phyloP scores from a whole-genome alignment of 2,113 vertebrate genomes.

The Ailuropoda melanoleuca region DNA sequence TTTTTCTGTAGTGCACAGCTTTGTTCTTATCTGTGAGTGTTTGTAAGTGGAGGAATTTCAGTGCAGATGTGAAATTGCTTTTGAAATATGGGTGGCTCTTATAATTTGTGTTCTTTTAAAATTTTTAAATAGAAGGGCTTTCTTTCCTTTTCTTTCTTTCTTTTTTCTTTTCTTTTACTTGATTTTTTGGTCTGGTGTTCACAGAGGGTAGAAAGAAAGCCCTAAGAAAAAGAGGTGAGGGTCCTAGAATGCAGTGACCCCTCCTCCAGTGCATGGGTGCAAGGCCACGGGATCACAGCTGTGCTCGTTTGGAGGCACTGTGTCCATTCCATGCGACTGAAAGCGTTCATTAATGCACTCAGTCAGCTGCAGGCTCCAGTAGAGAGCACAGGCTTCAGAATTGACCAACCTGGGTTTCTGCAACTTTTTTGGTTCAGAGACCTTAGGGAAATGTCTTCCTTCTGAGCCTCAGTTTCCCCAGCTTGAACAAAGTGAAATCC shows the following conservation, averaged over 20 bases:
- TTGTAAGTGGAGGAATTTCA: background rate
- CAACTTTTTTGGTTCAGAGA: background rate
- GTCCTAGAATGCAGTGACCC: fast-evolving
- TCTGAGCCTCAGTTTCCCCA: background rate
- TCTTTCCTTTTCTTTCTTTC: background rate
- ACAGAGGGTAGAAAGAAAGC: background rate
- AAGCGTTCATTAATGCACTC: fast-evolving
- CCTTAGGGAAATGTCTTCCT: background rate
- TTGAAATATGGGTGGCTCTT: constrained; percentile 37
- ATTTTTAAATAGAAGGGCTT: background rate
- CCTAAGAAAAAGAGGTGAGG: background rate
- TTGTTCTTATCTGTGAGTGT: constrained; percentile 60
- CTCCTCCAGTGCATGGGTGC: background rate
- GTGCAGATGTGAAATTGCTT: constrained; percentile 48
- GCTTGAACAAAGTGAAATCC: background rate
- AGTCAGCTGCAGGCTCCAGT: background rate
- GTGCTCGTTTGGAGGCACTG: background rate
- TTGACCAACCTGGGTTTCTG: background rate
- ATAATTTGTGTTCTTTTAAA: background rate
- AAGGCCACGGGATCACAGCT: background rate
- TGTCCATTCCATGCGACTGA: too few relatives aligned
- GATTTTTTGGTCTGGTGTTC: background rate
- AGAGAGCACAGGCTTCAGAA: background rate
- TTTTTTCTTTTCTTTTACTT: background rate
- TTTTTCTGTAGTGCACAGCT: background rate